phyloP scores from a whole-genome alignment of 2,888 invertebrate genomes.

The Metallyticus violacea region DNA sequence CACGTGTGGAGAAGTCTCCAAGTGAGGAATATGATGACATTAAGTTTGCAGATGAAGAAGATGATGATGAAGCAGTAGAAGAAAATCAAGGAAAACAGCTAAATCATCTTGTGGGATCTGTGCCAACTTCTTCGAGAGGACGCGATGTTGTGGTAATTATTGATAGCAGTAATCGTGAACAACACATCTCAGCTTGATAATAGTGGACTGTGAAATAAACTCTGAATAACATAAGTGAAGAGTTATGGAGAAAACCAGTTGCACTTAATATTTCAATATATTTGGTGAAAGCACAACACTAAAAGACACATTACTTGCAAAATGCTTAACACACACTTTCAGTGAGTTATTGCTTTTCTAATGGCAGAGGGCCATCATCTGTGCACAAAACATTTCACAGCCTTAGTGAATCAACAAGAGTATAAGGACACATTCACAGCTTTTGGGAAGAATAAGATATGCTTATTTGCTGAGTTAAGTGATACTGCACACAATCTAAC shows the following conservation, averaged over 20 bases:
- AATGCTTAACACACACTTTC: neutral
- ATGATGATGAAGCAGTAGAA: slow-evolving; percentile 44
- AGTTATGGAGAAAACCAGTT: neutral
- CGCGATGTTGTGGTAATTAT: neutral
- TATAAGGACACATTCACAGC: neutral
- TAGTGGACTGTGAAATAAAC: neutral
- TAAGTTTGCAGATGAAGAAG: slow-evolving; percentile 69
- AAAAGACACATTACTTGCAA: too few relatives aligned
- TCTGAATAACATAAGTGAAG: neutral
- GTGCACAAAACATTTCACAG: neutral
- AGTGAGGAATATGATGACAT: slow-evolving; percentile 54
- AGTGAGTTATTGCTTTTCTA: neutral
- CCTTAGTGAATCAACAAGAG: neutral
- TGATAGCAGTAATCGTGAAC: neutral
- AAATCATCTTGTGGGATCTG: neutral
- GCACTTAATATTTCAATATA: neutral
- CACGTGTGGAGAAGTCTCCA: slow-evolving; percentile 64
- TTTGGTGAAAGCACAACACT: neutral
- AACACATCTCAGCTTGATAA: neutral
- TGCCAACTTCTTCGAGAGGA: neutral
- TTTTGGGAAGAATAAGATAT: neutral
- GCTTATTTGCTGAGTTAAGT: neutral
- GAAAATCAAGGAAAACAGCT: neutral
- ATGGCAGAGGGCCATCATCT: neutral
- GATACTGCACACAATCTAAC: neutral